A percentile compares a stretch with the other conserved stretches of the same genome.
Evolutionary conservation across 1,140 invertebrate genomes (phyloP).

Genomic region (Pseudoatta argentina): DNA sequence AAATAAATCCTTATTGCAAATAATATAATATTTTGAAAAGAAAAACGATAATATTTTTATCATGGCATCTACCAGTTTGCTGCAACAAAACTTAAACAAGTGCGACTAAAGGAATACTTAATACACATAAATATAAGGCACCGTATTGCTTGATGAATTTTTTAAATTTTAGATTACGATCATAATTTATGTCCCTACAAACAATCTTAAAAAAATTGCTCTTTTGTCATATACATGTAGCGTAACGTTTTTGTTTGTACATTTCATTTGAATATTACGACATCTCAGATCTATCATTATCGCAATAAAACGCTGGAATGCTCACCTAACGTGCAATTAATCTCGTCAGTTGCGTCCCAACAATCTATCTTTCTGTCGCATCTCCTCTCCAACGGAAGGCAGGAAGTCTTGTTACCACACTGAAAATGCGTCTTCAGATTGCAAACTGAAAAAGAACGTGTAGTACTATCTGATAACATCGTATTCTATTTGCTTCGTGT

Average conservation of each 20-base stretch:
- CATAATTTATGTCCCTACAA: neutral
- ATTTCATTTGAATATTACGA: constrained; percentile 6
- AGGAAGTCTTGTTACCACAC: constrained; percentile 92
- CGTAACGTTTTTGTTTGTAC: constrained; percentile 1
- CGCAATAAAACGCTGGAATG: neutral
- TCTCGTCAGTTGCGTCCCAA: constrained; percentile 93
- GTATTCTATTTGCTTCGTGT: constrained; percentile 29
- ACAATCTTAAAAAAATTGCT: constrained; percentile 8
- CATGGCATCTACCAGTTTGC: neutral
- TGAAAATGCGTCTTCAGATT: constrained; percentile 90
- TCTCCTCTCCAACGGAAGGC: constrained; percentile 89
- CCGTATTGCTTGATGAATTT: neutral
- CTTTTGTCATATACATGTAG: neutral
- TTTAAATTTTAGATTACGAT: constrained; percentile 21
- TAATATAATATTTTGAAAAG: constrained; percentile 1
- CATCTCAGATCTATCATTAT: neutral
- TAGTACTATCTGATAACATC: constrained; percentile 18
- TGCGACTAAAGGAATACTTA: neutral
- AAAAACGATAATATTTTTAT: neutral
- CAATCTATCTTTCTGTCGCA: constrained; percentile 93
- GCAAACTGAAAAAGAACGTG: constrained; percentile 88
- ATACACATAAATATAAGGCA: neutral
- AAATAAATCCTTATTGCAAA: neutral
- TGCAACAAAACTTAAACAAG: constrained; percentile 19
- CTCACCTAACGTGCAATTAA: constrained; percentile 91